phyloP scores from a whole-genome alignment of 2,888 invertebrate genomes.

The Ennomos fuscantarius region DNA sequence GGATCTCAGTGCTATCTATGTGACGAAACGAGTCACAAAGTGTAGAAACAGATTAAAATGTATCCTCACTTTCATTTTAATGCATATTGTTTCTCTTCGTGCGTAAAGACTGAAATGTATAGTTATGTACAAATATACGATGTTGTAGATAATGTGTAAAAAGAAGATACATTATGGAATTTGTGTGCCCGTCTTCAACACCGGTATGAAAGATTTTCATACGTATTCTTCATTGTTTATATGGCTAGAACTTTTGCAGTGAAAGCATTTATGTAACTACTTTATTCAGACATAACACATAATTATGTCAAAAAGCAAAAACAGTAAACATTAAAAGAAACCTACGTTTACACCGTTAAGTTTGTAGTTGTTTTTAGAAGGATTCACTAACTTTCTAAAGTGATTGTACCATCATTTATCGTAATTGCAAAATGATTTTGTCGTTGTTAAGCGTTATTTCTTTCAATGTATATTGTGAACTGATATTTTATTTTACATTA shows the following conservation, averaged over 20 bases:
- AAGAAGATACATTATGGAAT: constrained; percentile 49
- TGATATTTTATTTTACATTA: no score
- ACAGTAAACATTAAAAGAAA: no score
- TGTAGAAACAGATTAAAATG: constrained; percentile 39
- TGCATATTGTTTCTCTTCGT: constrained; percentile 55
- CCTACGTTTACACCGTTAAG: no score
- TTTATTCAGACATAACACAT: no score
- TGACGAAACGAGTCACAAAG: constrained; percentile 51
- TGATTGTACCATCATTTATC: no score
- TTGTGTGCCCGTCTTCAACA: constrained; percentile 59
- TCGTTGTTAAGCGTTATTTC: no score
- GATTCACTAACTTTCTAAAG: no score
- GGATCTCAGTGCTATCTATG: constrained; percentile 53
- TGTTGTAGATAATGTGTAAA: constrained; percentile 68
- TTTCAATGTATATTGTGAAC: no score
- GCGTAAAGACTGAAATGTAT: constrained; percentile 73
- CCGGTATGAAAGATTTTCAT: constrained; percentile 47
- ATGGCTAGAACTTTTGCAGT: constrained; percentile 41
- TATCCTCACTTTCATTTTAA: constrained; percentile 47
- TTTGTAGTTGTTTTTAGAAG: no score
- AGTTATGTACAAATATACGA: constrained; percentile 68
- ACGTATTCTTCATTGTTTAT: constrained; percentile 37
- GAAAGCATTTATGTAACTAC: constrained; percentile 8
- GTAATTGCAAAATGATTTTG: no score
- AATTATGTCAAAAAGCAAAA: no score